Evolutionary conservation across 2,888 invertebrate genomes (phyloP).

Genomic region (Lasioglossum zephyrum): DNA sequence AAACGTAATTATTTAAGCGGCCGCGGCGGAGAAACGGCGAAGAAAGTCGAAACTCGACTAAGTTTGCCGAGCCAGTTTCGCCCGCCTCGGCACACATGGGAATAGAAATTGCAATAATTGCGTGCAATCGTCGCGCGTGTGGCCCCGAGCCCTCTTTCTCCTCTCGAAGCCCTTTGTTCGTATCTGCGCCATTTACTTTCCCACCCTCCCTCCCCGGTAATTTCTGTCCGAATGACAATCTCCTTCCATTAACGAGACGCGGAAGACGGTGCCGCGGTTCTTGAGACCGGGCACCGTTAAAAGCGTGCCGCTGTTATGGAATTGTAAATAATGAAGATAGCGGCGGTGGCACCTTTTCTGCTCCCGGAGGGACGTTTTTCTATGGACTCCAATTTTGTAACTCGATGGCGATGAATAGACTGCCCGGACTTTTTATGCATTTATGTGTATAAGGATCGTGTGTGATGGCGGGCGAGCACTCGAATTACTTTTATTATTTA

Average conservation of each 20-base stretch:
- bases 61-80: conserved; percentile 17
- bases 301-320: neutral
- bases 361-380: neutral
- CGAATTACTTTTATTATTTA: neutral
- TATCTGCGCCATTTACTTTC: neutral
- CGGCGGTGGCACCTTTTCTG: neutral
- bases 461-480: neutral
- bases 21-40: neutral
- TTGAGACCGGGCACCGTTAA: neutral
- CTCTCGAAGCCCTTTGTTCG: neutral
- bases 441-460: neutral
- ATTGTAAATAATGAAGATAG: conserved; percentile 11
- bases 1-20: conserved; percentile 31
- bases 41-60: neutral
- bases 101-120: conserved; percentile 7
- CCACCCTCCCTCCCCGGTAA: neutral
- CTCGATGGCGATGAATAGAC: neutral
- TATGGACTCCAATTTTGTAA: neutral
- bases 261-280: conserved; percentile 1
- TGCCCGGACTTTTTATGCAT: neutral
- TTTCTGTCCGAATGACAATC: conserved; percentile 1
- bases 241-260: conserved; percentile 1
- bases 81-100: neutral
- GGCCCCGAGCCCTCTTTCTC: neutral
- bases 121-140: conserved; percentile 8